A percentile compares a stretch with the other conserved stretches of the same genome.
phyloP scores from a whole-genome alignment of 2,113 vertebrate species.

The Mustelus asterias region DNA sequence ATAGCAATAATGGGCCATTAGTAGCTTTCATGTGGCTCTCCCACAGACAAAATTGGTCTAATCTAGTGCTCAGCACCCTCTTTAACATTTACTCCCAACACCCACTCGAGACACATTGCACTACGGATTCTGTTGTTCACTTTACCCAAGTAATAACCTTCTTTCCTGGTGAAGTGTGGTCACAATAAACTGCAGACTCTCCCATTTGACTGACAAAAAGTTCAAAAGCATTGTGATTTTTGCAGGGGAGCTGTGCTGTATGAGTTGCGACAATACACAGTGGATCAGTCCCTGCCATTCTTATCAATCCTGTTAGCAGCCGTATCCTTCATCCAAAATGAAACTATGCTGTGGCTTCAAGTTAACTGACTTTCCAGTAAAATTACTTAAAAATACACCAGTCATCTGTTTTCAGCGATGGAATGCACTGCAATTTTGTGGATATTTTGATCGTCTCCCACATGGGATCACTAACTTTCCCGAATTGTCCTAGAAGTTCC shows the following conservation, averaged over 20 bases:
- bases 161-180: not conserved
- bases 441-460: not conserved
- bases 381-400: not conserved
- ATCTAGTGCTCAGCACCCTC: slow-evolving; percentile 60
- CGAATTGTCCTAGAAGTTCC: not conserved
- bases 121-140: slow-evolving; percentile 54
- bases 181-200: not conserved
- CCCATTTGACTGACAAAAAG: not conserved
- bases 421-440: not conserved
- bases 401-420: not conserved
- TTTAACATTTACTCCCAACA: slow-evolving; percentile 61
- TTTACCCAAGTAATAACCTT: slow-evolving; percentile 7
- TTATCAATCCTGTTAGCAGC: not conserved
- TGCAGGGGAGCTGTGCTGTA: not conserved
- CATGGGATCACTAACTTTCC: not conserved
- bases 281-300: not conserved
- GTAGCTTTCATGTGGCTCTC: slow-evolving; percentile 62
- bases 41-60: slow-evolving; percentile 61
- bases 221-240: not conserved
- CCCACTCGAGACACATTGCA: slow-evolving; percentile 63
- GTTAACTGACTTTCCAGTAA: not conserved
- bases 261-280: not conserved
- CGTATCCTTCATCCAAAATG: not conserved
- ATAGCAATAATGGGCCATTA: slow-evolving; percentile 57
- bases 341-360: slow-evolving; percentile 12